Evolutionary conservation across 2,797 vertebrate genomes (phyloP).

Genomic region (Petrocephalus schoutedeni): DNA sequence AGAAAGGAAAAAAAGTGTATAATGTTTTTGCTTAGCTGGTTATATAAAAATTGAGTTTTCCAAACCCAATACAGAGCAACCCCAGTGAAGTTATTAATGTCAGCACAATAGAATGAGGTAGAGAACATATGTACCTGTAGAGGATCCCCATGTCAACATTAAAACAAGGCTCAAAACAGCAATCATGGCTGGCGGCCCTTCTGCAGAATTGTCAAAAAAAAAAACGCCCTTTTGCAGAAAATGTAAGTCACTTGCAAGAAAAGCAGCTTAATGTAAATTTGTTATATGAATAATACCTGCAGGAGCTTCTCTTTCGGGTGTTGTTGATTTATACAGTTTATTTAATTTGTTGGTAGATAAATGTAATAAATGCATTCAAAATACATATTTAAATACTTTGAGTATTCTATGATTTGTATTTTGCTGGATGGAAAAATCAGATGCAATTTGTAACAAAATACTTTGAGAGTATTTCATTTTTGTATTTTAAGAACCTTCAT

Average conservation of each 20-base stretch:
- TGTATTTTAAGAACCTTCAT: no score
- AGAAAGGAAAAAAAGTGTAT: neutral
- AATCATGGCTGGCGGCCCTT: neutral
- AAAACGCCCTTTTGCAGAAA: neutral
- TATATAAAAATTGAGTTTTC: neutral
- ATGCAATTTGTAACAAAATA: no score
- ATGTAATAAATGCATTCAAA: no score
- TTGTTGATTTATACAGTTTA: neutral
- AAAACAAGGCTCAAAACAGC: neutral
- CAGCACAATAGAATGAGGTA: neutral
- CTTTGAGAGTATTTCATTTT: no score
- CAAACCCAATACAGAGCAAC: neutral
- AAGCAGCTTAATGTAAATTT: neutral
- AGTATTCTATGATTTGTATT: no score
- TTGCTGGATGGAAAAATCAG: no score
- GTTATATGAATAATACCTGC: neutral
- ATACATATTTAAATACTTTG: no score
- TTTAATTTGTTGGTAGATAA: neutral
- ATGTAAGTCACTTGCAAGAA: neutral
- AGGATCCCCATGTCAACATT: neutral
- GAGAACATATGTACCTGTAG: neutral
- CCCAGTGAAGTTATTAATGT: neutral
- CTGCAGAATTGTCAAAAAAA: neutral
- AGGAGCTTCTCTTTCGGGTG: neutral
- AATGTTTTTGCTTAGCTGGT: neutral